Conservation (phyloP, 2,888 invertebrate species). For the Lamellibrachia satsuma region DNA sequence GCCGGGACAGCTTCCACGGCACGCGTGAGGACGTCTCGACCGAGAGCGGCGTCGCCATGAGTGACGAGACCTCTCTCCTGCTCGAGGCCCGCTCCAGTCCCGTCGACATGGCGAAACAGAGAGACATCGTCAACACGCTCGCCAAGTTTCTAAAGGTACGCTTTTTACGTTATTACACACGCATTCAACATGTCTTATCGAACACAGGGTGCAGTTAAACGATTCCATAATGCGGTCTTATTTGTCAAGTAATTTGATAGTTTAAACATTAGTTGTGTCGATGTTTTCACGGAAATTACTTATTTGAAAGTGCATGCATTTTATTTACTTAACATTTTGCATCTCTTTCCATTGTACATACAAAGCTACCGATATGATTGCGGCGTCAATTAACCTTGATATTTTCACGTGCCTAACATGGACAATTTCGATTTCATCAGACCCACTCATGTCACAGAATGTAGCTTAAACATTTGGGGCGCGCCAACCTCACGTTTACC, state of each 20-base stretch:
- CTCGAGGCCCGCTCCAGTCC: conserved; percentile 37
- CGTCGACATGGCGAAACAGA: conserved; percentile 39
- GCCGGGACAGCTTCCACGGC: conserved; percentile 33
- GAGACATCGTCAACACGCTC: conserved; percentile 38
- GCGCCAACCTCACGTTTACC: neutral
- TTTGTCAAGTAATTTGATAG: neutral
- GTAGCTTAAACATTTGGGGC: neutral
- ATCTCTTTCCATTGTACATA: neutral
- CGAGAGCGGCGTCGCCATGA: conserved; percentile 40
- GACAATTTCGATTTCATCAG: neutral
- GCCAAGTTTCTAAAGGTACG: conserved; percentile 41
- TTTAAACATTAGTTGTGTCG: neutral
- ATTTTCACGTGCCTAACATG: neutral
- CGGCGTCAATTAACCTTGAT: neutral
- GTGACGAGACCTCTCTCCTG: conserved; percentile 37
- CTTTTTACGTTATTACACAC: neutral
- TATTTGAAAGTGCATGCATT: neutral
- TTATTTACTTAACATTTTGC: neutral
- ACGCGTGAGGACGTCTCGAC: conserved; percentile 41
- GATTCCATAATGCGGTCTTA: neutral
- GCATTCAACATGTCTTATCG: neutral
- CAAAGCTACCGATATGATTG: neutral
- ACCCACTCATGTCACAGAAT: neutral
- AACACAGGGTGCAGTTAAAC: too few species aligned
- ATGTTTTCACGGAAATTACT: neutral